Base-by-base conservation (phyloP, 2,797 vertebrate genomes). In the Molossus molossus region DNA sequence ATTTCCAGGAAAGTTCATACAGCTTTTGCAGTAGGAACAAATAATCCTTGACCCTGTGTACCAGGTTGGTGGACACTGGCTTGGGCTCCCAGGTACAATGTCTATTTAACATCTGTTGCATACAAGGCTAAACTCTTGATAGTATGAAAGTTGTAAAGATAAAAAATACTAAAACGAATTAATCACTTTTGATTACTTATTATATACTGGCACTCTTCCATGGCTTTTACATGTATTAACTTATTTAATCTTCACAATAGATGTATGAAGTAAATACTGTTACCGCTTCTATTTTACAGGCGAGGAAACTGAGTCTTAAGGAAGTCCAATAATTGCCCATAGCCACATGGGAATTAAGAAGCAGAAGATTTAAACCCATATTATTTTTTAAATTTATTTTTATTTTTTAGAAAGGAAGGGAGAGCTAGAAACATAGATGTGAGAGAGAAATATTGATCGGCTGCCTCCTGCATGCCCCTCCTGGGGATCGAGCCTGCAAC, bases 111-210 rank as follows among this genome's bases (percentile, higher is more conserved):
- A 40, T 64, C 6, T 65, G 25, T n/a, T 29, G 18, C 13, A 85
- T 58, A 37, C 1, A 67, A 85, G 21, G 17, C 27, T 88, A 64
- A 8, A 15, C 5, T 88, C n/a, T 50, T 88, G 7, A 8, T 65
- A 9, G 37, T 55, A 8, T 79, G 18, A 85, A 18, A 67, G 64
- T 67, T 93, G 60, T 40, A 76, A 86, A 40, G 53, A 82, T 65
- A 45, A 80, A 60, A 45, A 86, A 45, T 8, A 72, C 29, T 64
- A 57, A 53, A 69, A 62, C 48, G 57, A 86, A 76, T 58, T 79
- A 73, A 92, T 76, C 20, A 72, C 37, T 70, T 90, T 60, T 23
- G 50, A 73, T 21, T 45, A n/a, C 33, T 50, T 96, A 67, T 53
- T 75, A 23, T 83, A 23, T 62, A 64, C 13, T 3, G 21, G 9